Conservation (phyloP, 2,113 vertebrate species). For the Laticauda laticaudata region DNA sequence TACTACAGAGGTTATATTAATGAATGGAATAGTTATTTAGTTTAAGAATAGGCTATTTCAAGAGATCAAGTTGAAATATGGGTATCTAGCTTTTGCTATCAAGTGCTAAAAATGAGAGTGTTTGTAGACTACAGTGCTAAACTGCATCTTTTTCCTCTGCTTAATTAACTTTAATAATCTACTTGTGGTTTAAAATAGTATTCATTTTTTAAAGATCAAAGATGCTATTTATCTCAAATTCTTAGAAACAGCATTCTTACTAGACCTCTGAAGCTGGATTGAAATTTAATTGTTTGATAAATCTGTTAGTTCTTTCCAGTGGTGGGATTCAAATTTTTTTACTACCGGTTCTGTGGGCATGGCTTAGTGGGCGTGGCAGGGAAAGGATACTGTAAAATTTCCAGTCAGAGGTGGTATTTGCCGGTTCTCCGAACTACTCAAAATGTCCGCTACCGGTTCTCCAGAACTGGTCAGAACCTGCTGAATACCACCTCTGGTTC, state of each 20-base stretch:
- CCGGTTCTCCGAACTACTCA: too few species aligned
- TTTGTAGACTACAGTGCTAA: constrained; percentile 9
- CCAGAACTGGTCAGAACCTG: too few species aligned
- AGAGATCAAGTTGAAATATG: neutral
- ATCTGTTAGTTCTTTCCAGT: neutral
- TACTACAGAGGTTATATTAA: neutral
- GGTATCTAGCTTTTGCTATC: neutral
- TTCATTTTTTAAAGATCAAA: neutral
- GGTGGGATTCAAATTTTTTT: too few species aligned
- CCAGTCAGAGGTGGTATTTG: too few species aligned
- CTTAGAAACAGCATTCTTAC: neutral
- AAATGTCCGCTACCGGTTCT: too few species aligned
- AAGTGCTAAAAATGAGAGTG: neutral
- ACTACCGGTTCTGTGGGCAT: too few species aligned
- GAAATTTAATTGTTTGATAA: neutral
- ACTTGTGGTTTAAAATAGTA: constrained; percentile 12
- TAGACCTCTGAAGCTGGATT: constrained; percentile 14
- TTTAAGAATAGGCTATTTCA: neutral
- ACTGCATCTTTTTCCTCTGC: neutral
- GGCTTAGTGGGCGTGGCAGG: too few species aligned
- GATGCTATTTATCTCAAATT: neutral
- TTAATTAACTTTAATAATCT: neutral
- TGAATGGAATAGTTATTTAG: neutral
- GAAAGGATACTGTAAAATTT: too few species aligned
- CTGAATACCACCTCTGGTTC: neutral